Percentiles rank a stretch among this genome's conserved stretches.
phyloP scores from a whole-genome alignment of 2,797 vertebrate genomes.

The Chaetophractus vellerosus region DNA sequence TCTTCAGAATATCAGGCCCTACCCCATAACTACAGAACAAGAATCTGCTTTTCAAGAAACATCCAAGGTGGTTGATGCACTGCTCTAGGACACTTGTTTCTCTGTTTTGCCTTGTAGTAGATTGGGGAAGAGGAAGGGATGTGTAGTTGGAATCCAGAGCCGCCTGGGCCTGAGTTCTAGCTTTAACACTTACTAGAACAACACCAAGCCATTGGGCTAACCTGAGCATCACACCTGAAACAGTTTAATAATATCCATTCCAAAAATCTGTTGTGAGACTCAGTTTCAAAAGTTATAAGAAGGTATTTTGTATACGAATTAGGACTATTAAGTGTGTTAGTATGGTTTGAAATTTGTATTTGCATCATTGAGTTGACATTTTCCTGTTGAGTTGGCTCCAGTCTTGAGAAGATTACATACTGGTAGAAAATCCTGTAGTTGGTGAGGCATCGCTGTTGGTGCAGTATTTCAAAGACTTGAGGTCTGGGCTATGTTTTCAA shows the following conservation, averaged over 20 bases:
- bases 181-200: neutral
- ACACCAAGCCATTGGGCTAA: neutral
- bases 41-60: neutral
- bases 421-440: neutral
- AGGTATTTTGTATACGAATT: neutral
- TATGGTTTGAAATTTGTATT: conserved; percentile 1
- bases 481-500: neutral
- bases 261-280: neutral
- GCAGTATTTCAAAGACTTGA: conserved; percentile 4
- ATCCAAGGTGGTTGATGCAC: neutral
- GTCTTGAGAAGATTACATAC: neutral
- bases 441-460: neutral
- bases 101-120: neutral
- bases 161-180: neutral
- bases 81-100: neutral
- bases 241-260: neutral
- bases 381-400: neutral
- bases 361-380: neutral
- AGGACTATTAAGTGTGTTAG: neutral
- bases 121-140: neutral
- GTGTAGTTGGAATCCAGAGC: neutral
- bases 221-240: neutral
- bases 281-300: neutral
- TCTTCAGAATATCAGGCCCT: neutral
- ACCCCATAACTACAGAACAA: neutral